phyloP scores from a whole-genome alignment of 2,113 vertebrate species.

The Osmerus mordax region DNA sequence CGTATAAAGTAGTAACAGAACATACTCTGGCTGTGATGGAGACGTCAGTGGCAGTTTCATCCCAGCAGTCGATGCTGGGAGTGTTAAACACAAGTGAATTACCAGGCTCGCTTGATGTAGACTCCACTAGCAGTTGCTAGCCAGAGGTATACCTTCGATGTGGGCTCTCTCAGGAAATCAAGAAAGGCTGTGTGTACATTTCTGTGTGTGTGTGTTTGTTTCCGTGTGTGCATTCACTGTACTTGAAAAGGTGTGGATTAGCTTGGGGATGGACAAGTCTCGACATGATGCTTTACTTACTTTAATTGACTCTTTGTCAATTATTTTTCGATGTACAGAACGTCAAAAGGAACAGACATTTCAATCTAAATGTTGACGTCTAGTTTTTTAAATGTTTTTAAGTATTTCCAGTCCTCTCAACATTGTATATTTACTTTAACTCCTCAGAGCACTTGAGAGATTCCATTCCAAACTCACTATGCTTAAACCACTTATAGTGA shows the following conservation, averaged over 20 bases:
- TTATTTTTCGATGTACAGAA: no score
- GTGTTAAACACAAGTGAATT: conserved; percentile 59
- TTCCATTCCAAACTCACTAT: conserved; percentile 53
- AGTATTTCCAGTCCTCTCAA: background rate
- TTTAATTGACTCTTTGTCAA: background rate
- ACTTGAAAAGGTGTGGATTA: conserved; percentile 45
- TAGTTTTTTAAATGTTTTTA: background rate
- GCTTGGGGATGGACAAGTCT: conserved; percentile 31
- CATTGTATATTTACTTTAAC: conserved; percentile 54
- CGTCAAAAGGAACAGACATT: no score
- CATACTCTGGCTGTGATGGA: conserved; percentile 29
- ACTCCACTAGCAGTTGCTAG: conserved; percentile 40
- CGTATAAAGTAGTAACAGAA: conserved; percentile 1
- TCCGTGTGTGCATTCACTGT: conserved; percentile 45
- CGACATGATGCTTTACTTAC: background rate
- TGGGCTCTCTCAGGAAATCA: conserved; percentile 61
- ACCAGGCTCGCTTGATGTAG: conserved; percentile 53
- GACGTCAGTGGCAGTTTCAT: conserved; percentile 49
- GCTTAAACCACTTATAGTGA: conserved; percentile 59
- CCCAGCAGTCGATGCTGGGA: conserved; percentile 52
- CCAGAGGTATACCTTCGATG: conserved; percentile 38
- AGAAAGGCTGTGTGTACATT: conserved; percentile 38
- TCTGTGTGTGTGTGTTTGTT: conserved; percentile 25
- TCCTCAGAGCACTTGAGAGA: conserved; percentile 54
- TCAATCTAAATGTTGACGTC: no score